phyloP scores from a whole-genome alignment of 2,888 invertebrate genomes.

The Watsonalla binaria region DNA sequence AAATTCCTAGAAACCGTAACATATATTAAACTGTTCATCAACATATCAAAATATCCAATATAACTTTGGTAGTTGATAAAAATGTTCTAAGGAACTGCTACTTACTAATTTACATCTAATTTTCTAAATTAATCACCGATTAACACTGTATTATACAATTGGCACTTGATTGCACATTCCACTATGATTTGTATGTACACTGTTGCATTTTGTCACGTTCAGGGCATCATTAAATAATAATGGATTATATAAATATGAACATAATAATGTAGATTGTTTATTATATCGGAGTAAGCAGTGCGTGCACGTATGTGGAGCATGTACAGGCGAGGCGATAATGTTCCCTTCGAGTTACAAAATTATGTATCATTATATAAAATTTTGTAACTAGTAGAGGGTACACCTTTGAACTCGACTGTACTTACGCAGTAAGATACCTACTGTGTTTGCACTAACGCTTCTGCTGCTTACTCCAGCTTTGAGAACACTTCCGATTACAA shows the following conservation, averaged over 20 bases:
- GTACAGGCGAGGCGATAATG: conserved; percentile 7
- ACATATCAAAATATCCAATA: neutral
- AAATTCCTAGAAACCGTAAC: too few relatives aligned
- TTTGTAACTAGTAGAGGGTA: too few relatives aligned
- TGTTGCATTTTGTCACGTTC: conserved; percentile 54
- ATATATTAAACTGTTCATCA: conserved; percentile 1
- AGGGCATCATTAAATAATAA: conserved; percentile 27
- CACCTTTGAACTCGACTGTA: neutral
- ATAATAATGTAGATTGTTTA: conserved; percentile 62
- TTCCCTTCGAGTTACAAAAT: neutral
- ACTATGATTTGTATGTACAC: conserved; percentile 58
- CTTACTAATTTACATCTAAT: conserved; percentile 11
- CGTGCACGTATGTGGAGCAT: conserved; percentile 5
- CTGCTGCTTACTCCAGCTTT: conserved; percentile 67
- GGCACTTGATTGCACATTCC: conserved; percentile 68
- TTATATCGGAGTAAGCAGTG: conserved; percentile 64
- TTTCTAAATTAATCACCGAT: conserved; percentile 36
- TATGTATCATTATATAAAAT: too few relatives aligned
- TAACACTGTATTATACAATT: conserved; percentile 55
- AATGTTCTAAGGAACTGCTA: neutral
- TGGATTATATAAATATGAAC: conserved; percentile 38
- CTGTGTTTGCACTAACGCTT: conserved; percentile 9
- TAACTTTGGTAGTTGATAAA: neutral
- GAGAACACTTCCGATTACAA: neutral
- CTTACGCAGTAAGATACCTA: conserved; percentile 5